phyloP scores from a whole-genome alignment of 1,140 invertebrate genomes.

The Pseudomyrmex cubaensis region DNA sequence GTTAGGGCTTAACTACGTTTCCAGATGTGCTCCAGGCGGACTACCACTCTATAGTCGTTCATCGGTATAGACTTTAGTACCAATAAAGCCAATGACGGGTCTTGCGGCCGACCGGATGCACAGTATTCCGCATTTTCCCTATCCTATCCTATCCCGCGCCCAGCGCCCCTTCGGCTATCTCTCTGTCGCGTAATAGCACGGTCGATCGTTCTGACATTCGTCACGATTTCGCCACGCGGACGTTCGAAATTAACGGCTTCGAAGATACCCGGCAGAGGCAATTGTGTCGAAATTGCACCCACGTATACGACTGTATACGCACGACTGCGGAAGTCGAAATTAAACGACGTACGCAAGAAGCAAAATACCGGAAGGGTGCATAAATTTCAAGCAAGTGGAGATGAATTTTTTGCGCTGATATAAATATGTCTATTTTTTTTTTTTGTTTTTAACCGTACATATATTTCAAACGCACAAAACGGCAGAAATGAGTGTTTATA shows the following conservation, averaged over 20 bases:
- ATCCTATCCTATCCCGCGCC: constrained; percentile 20
- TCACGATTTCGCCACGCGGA: constrained; percentile 61
- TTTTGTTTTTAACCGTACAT: too few species aligned
- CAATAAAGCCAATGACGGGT: constrained; percentile 79
- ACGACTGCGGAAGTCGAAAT: background rate
- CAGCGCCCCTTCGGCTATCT: constrained; percentile 20
- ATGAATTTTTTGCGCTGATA: background rate
- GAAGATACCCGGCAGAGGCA: constrained; percentile 59
- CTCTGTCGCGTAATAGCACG: constrained; percentile 37
- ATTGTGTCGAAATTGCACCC: constrained; percentile 55
- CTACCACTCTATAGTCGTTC: constrained; percentile 71
- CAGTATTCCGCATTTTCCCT: constrained; percentile 72
- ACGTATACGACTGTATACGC: constrained; percentile 26
- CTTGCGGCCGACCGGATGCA: constrained; percentile 73
- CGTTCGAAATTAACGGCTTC: constrained; percentile 68
- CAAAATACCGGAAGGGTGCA: background rate
- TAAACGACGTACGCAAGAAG: background rate
- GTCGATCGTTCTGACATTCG: constrained; percentile 66
- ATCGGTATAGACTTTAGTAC: constrained; percentile 77
- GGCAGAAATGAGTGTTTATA: background rate
- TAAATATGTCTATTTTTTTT: background rate
- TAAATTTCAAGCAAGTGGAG: background rate
- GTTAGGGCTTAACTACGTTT: constrained; percentile 74
- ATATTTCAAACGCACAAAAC: background rate
- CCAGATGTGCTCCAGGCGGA: constrained; percentile 76